Base-by-base conservation (phyloP, 2,113 vertebrate genomes). In the Epinephelus lanceolatus region DNA sequence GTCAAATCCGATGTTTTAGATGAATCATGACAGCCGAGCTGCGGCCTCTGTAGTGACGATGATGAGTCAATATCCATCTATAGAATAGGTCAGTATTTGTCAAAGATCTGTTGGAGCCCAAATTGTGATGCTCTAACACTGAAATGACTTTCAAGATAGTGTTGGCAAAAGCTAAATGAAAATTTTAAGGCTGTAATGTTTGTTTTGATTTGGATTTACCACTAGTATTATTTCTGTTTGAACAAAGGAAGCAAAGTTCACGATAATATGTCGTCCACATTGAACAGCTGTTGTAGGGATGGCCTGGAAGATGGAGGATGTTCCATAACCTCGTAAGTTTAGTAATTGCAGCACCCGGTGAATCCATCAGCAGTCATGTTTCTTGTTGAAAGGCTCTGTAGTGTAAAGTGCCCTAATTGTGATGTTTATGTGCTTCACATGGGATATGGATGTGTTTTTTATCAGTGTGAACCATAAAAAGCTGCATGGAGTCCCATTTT, bases 21-120 rank as follows among this genome's bases (percentile, higher is more conserved):
- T 77, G 71, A 80, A 62, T 69, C 61, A 75, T 78, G 80, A 92
- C 86, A 83, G 76, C 63, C 7, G 37, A 76, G 81, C 62, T 53
- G 71, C 67, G 37, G 80, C 67, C 13, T 57, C 66, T 73, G 47
- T 68, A 55, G 30, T 45, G 42, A 45, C 11, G 2, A 45, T 45
- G 53, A 76, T 84, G 84, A 88, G 81, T 91, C 87, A 74, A 86
- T 93, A 76, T 70, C 17, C 47, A 37, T 86, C 45, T 65, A 67
- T 67, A 84, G 69, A 81, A 60, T 53, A 9, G 14, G 52, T 68
- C 57, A 3, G 4, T 4, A 33, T 63, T 55, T 21, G 40, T n/a
- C 40, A 57, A 70, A 47, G 3, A 61, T n/a, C 0, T 0, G 49
- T 47, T 47, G 0, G 3, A 65, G 30, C 65, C 23, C 1, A 15